Evolutionary conservation across 2,888 invertebrate genomes (phyloP), one percentile per base, ranked within the genome.

Genomic region (Caenorhabditis doughertyi): DNA sequence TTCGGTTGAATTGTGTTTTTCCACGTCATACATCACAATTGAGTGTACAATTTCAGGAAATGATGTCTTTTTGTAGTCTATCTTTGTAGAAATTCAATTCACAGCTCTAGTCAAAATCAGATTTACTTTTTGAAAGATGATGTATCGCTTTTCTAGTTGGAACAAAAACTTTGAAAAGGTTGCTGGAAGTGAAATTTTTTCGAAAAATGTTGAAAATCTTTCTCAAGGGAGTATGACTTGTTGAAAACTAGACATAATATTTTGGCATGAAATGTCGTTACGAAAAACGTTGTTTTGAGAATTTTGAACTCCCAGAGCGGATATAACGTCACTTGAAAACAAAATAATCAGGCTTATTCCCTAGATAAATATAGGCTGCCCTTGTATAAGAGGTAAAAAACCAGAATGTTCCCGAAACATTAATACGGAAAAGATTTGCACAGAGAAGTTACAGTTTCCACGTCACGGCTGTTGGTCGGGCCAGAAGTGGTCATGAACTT

Each of bases 141-240:
- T 21, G 55, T 23, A 23, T 5, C n/a, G n/a, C n/a, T n/a, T 51
- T 32, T 53, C 11, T 56, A 29, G 58, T 13, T 13, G 39, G 39
- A 58, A 32, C 58, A 58, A 58, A 58, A 58, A 32, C 18, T 23
- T 16, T 21, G 18, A 42, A 53, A 68, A 51, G 35, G 53, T 55
- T 55, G 29, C 18, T 32, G 51, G 60, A 71, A 51, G 51, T 35
- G 71, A 60, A 60, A 60, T 60, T 39, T 71, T 71, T n/a, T 47
- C 49, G 16, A 9, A 35, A 51, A 58, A 47, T 18, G 13, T 58
- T 39, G n/a, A 39, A 11, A 39, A 23, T 21, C 23, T 13, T 13
- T 58, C 58, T 39, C 58, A 13, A 13, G 58, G 58, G 58, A 58
- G 21, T 25, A 49, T 29, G 25, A 51, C n/a, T 42, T 70, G 70